phyloP scores from a whole-genome alignment of 1,140 invertebrate genomes.

The Atta texana region DNA sequence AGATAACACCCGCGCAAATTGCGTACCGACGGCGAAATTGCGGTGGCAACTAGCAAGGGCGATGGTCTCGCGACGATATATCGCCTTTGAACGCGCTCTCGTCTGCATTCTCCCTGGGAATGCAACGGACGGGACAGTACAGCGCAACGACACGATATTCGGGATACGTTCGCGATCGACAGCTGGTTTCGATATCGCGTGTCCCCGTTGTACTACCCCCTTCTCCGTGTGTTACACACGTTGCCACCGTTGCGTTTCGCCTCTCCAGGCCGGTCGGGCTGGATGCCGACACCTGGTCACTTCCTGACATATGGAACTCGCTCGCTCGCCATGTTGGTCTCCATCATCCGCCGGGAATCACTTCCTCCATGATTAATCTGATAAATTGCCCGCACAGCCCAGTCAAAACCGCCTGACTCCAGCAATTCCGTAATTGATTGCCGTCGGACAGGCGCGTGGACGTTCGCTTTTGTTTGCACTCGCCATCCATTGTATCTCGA shows the following conservation, averaged over 20 bases:
- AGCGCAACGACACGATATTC: conserved; percentile 56
- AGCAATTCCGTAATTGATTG: conserved; percentile 81
- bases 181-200: conserved; percentile 79
- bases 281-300: conserved; percentile 79
- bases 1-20: conserved; percentile 51
- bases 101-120: conserved; percentile 8
- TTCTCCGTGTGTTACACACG: neutral
- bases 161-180: conserved; percentile 69
- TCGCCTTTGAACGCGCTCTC: conserved; percentile 38
- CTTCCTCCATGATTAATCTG: conserved; percentile 80
- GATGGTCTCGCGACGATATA: neutral
- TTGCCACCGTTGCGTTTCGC: neutral
- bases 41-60: neutral
- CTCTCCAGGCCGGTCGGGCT: conserved; percentile 6
- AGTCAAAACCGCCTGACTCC: conserved; percentile 70
- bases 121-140: conserved; percentile 6
- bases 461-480: conserved; percentile 57
- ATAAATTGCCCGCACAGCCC: conserved; percentile 77
- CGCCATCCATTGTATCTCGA: conserved; percentile 26
- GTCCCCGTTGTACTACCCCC: conserved; percentile 32
- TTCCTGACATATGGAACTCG: conserved; percentile 78
- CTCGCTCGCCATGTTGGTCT: conserved; percentile 26
- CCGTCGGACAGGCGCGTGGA: conserved; percentile 41
- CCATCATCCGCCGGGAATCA: conserved; percentile 71
- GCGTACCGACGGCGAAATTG: neutral